Percentiles rank a stretch among this genome's conserved stretches.
These are phyloP conservation scores for Leptinotarsa peninsularis DNA, from an alignment of 2,888 invertebrate genomes.

Conservation along the genomic window DNA sequence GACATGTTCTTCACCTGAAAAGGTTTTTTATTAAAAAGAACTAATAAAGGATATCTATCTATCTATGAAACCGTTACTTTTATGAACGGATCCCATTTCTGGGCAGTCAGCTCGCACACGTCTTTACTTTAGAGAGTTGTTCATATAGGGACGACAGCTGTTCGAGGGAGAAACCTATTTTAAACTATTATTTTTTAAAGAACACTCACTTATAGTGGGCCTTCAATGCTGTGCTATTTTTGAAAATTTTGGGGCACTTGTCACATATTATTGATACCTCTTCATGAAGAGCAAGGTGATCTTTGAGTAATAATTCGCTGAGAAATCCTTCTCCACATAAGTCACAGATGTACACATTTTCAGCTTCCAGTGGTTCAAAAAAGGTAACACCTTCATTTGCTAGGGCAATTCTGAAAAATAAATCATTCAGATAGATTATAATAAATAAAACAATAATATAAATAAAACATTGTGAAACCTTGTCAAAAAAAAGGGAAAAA, in stretches of 20 bases:
- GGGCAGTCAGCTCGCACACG: no score
- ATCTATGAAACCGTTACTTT: no score
- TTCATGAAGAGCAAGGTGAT: slow-evolving; percentile 37
- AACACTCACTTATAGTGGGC: slow-evolving; percentile 41
- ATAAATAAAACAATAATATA: no score
- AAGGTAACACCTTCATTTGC: slow-evolving; percentile 4
- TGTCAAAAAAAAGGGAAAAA: no score
- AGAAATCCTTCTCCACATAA: slow-evolving; percentile 39
- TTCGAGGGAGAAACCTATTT: no score
- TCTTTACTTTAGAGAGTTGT: no score
- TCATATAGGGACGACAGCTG: no score
- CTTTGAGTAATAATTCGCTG: slow-evolving; percentile 25
- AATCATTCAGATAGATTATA: neutral
- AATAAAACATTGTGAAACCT: no score
- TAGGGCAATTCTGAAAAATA: slow-evolving; percentile 11
- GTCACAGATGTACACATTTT: slow-evolving; percentile 38
- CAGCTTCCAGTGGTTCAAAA: slow-evolving; percentile 25
- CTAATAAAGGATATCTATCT: no score
- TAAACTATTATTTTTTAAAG: neutral
- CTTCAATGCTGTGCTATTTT: slow-evolving; percentile 34
- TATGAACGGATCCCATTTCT: no score
- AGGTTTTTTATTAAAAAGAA: no score
- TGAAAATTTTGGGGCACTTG: slow-evolving; percentile 43
- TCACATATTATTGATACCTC: slow-evolving; percentile 38
- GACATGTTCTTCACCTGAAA: no score